Evolutionary conservation across 2,888 invertebrate genomes (phyloP).

Genomic region (Caradrina clavipalpis): DNA sequence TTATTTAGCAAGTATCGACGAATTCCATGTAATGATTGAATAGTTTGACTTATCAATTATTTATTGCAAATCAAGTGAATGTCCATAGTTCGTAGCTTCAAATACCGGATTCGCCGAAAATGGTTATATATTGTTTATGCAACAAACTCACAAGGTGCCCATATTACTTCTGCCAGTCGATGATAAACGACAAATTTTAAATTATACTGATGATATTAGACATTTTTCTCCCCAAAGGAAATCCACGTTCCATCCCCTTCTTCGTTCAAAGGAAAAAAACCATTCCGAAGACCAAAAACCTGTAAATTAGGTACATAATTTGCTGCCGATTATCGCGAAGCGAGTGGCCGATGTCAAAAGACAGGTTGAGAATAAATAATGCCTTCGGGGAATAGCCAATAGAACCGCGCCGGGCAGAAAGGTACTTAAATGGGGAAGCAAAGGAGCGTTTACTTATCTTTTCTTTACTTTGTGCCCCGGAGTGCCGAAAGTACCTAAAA

Average conservation of each 20-base stretch:
- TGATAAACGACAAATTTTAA: background rate
- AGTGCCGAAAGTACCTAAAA: conserved; percentile 70
- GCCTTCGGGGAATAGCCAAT: conserved; percentile 67
- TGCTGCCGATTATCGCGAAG: conserved; percentile 49
- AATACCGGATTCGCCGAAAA: background rate
- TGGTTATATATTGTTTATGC: background rate
- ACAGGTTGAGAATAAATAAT: conserved; percentile 71
- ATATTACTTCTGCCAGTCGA: background rate
- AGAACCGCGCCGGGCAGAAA: conserved; percentile 61
- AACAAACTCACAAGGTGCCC: background rate
- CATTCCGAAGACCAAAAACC: conserved; percentile 15
- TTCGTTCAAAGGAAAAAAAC: background rate
- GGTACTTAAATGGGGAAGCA: conserved; percentile 66
- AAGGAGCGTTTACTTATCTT: conserved; percentile 70
- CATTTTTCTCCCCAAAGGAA: background rate
- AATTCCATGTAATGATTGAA: background rate
- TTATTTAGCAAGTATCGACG: background rate
- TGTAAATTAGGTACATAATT: conserved; percentile 46
- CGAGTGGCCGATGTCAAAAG: conserved; percentile 62
- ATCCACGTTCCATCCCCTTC: background rate
- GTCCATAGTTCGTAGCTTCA: no score
- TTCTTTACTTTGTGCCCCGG: conserved; percentile 70
- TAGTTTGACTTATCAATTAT: background rate
- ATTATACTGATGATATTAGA: background rate
- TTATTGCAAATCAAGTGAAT: background rate